A percentile compares a stretch with the other conserved stretches of the same genome.
Conservation (phyloP, 2,797 vertebrate species). For the Sebastes kiyomatsui region DNA sequence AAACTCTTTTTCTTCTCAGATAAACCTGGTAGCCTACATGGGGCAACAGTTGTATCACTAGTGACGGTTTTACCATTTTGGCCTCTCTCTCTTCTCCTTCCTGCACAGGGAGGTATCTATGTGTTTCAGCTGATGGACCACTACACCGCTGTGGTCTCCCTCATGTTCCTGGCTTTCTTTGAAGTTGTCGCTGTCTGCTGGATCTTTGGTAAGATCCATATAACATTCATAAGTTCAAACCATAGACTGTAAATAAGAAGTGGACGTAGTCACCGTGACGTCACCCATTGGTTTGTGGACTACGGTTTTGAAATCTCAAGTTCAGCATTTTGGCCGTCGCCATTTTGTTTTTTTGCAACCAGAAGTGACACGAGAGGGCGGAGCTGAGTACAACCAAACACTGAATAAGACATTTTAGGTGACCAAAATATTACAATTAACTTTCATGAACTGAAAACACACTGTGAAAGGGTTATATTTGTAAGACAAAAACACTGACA, state of each 20-base stretch:
- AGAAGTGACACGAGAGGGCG: neutral
- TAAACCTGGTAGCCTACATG: neutral
- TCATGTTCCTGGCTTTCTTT: slow-evolving; percentile 81
- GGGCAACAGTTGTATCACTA: neutral
- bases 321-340: no score
- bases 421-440: neutral
- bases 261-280: neutral
- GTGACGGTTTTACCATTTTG: neutral
- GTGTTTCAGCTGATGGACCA: slow-evolving; percentile 86
- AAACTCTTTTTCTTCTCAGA: neutral
- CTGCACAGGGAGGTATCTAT: slow-evolving; percentile 78
- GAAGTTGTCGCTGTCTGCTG: slow-evolving; percentile 81
- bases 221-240: neutral
- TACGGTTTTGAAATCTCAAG: neutral
- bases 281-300: neutral
- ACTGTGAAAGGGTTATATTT: neutral
- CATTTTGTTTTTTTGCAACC: neutral
- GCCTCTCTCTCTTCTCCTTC: neutral
- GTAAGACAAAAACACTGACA: no score
- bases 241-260: neutral
- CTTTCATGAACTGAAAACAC: neutral
- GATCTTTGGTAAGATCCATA: slow-evolving; percentile 76
- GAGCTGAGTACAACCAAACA: neutral
- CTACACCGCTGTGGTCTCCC: slow-evolving; percentile 82
- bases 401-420: neutral